phyloP scores from a whole-genome alignment of 92 coral and sea anemone genomes.

The Paramuricea clavata region DNA sequence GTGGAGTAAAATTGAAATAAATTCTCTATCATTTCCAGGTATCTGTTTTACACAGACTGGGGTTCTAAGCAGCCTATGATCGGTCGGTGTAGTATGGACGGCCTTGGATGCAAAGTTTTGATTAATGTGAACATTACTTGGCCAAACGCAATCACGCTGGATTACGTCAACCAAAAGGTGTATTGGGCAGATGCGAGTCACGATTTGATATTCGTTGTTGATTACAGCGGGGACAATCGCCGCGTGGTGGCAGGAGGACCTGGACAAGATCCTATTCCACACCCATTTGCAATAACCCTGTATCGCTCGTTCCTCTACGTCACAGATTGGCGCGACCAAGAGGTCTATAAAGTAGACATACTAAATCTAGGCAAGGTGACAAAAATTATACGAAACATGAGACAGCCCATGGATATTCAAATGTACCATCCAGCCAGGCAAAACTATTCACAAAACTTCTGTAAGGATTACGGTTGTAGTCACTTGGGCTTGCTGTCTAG shows the following conservation, averaged over 20 bases:
- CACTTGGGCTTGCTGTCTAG: conserved; percentile 81
- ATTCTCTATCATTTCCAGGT: conserved; percentile 53
- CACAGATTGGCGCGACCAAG: conserved; percentile 89
- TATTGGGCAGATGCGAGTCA: conserved; percentile 90
- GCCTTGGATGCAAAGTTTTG: conserved; percentile 68
- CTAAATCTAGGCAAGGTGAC: conserved; percentile 73
- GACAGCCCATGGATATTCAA: conserved; percentile 88
- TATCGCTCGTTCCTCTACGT: conserved; percentile 77
- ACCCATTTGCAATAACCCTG: conserved; percentile 90
- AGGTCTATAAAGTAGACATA: conserved; percentile 79
- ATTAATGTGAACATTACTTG: conserved; percentile 67
- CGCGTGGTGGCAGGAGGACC: conserved; percentile 52
- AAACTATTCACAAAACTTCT: conserved; percentile 76
- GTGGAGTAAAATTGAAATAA: background rate
- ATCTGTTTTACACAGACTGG: conserved; percentile 97
- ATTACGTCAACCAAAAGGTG: conserved; percentile 77
- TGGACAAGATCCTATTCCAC: conserved; percentile 74
- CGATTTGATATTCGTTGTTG: conserved; percentile 73
- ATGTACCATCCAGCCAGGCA: conserved; percentile 86
- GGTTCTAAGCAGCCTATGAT: conserved; percentile 70
- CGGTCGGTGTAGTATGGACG: conserved; percentile 95
- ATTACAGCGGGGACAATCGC: conserved; percentile 78
- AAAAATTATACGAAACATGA: conserved; percentile 49
- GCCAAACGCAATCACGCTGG: conserved; percentile 88
- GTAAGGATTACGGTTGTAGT: conserved; percentile 72